Conservation (phyloP, 2,797 vertebrate genomes). For the Gobio occitaniae region DNA sequence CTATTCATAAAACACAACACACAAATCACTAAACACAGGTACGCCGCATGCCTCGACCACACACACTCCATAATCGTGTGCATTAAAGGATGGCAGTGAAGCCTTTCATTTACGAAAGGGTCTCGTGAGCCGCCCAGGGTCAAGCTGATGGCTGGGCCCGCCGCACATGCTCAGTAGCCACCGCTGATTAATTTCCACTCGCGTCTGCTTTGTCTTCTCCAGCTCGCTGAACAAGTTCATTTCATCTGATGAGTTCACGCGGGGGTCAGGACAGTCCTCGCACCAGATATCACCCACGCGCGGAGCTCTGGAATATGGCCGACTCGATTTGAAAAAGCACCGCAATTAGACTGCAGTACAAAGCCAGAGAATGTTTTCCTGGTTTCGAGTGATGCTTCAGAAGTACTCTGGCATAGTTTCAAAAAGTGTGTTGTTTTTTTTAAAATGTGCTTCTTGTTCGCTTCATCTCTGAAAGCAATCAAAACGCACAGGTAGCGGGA, state of each 20-base stretch:
- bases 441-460: conserved; percentile 1
- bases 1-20: conserved; percentile 84
- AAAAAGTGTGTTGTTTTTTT: conserved; percentile 13
- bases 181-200: conserved; percentile 92
- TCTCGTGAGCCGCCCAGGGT: conserved; percentile 74
- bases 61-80: conserved; percentile 88
- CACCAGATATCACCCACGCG: conserved; percentile 72
- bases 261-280: conserved; percentile 94
- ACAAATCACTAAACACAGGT: conserved; percentile 84
- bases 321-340: conserved; percentile 68
- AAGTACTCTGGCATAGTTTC: conserved; percentile 23
- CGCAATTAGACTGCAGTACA: conserved; percentile 73
- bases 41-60: conserved; percentile 77
- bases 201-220: conserved; percentile 96
- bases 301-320: conserved; percentile 1
- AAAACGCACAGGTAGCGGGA: conserved; percentile 75
- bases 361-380: conserved; percentile 57
- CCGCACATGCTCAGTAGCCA: conserved; percentile 72
- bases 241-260: conserved; percentile 98
- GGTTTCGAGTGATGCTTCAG: conserved; percentile 25
- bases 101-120: conserved; percentile 79
- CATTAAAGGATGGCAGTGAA: conserved; percentile 85
- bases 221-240: conserved; percentile 99
- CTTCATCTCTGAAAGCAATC: conserved; percentile 65
- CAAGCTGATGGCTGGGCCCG: conserved; percentile 74